Evolutionary conservation across 2,888 invertebrate genomes (phyloP).

Genomic region (Tiphia femorata): DNA sequence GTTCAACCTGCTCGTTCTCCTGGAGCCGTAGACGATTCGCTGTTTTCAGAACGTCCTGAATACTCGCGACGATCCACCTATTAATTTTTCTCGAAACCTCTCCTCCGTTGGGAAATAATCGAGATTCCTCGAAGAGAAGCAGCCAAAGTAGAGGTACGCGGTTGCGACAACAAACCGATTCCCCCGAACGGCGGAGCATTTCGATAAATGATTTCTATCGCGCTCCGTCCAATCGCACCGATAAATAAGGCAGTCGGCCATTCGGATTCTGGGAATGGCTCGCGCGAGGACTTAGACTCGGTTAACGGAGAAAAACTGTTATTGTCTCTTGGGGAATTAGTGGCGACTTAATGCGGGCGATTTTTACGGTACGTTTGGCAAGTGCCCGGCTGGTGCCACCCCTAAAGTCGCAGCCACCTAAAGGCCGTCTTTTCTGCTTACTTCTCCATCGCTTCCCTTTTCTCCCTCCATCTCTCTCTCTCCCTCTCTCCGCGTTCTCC

Average conservation of each 20-base stretch:
- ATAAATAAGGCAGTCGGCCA: constrained; percentile 27
- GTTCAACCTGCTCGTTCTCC: no score
- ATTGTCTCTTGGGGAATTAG: constrained; percentile 34
- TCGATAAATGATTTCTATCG: not conserved
- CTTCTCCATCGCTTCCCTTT: not conserved
- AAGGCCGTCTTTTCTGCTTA: not conserved
- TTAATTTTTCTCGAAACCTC: no score
- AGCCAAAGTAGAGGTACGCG: no score
- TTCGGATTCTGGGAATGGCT: constrained; percentile 13
- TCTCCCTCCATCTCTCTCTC: not conserved
- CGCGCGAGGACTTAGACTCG: constrained; percentile 5
- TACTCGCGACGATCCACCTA: no score
- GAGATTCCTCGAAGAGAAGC: no score
- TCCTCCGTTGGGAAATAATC: no score
- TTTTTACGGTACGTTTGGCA: constrained; percentile 2
- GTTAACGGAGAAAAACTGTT: constrained; percentile 32
- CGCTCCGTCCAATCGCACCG: constrained; percentile 8
- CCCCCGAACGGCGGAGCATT: not conserved
- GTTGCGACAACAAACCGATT: no score
- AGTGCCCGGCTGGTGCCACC: not conserved
- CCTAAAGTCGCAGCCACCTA: not conserved
- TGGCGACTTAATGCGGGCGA: constrained; percentile 27
- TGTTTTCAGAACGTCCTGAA: no score
- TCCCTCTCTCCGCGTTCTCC: not conserved
- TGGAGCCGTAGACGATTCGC: no score